Evolutionary conservation across 2,113 vertebrate genomes (phyloP), one percentile per base, ranked within the genome.

Genomic region (Tachycineta bicolor): DNA sequence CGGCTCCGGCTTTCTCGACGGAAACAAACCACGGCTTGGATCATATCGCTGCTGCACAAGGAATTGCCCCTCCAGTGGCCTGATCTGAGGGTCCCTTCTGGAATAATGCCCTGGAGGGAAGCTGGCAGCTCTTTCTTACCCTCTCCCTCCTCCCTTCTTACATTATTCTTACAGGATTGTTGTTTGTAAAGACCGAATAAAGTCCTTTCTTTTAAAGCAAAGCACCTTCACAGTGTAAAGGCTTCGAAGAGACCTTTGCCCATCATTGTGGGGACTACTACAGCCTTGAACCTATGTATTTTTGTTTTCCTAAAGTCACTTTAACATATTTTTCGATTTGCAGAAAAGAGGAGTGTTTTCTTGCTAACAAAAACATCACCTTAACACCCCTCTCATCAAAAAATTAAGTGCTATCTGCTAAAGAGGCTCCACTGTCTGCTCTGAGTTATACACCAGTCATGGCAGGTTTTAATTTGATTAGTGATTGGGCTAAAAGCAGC

Each of bases 381-480:
- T 80, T 78, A 88, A 56, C 68, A 75, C 73, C 83, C 67, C 20
- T 28, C 44, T 77, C 11, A 3, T 22, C 41, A 83, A 31, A 79
- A 94, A 59, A 91, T 62, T 43, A 53, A 80, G 62, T 74, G 55
- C 68, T 62, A 26, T 44, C 73, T 87, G 80, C 92, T 92, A 50
- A 92, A 71, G 50, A 43, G 0, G 1, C 64, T 94, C 83, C 33
- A 46, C 83, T 2, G 49, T 92, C 92, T 90, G 77, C 69, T 68
- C 65, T 3, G 73, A 89, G 79, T 94, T 93, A 62, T 2, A 68
- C 65, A 86, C 76, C 79, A 90, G 92, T 92, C 94, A 96, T 93
- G 85, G 92, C 93, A 82, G 76, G 80, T 81, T 92, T 90, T 96
- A 94, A 96, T 94, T 96, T 96, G 88, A 95, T 95, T 96, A 96